Evolutionary conservation across 2,888 invertebrate species (phyloP).

Genomic region (Shargacucullia verbasci): DNA sequence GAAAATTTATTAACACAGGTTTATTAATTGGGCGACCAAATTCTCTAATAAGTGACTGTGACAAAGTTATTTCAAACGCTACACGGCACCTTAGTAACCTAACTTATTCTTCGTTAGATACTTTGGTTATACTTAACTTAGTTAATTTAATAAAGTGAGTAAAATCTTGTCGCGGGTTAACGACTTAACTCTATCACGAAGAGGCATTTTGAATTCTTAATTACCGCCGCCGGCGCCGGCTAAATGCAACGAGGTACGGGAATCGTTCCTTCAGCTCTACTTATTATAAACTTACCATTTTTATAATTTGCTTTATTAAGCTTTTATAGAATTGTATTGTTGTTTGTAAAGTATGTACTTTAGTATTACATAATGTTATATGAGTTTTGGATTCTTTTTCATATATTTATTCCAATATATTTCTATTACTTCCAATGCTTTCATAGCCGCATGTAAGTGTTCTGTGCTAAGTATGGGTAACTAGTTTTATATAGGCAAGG

Average conservation of each 20-base stretch:
- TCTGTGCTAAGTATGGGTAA: too few species aligned
- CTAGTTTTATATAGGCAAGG: too few species aligned
- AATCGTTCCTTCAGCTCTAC: constrained; percentile 66
- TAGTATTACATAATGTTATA: background rate
- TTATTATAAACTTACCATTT: constrained; percentile 49
- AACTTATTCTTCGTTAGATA: constrained; percentile 59
- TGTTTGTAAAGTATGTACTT: background rate
- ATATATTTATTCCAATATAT: too few species aligned
- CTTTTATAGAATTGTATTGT: constrained; percentile 42
- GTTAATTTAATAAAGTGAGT: constrained; percentile 69
- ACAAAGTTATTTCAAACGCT: constrained; percentile 39
- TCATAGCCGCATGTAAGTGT: background rate
- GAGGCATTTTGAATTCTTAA: constrained; percentile 83
- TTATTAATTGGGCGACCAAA: constrained; percentile 32
- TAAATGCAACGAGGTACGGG: constrained; percentile 75
- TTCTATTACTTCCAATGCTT: too few species aligned
- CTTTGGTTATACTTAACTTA: constrained; percentile 61
- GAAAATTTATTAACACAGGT: constrained; percentile 25
- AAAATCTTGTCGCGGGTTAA: constrained; percentile 72
- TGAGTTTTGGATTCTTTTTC: too few species aligned
- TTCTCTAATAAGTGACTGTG: constrained; percentile 23
- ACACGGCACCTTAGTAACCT: constrained; percentile 31
- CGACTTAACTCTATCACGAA: constrained; percentile 78
- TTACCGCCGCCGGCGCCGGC: constrained; percentile 81
- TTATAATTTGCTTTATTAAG: constrained; percentile 66